A percentile compares a stretch with the other conserved stretches of the same genome.
Conservation (phyloP, 2,888 invertebrate species). For the Eumerus sabulonum region DNA sequence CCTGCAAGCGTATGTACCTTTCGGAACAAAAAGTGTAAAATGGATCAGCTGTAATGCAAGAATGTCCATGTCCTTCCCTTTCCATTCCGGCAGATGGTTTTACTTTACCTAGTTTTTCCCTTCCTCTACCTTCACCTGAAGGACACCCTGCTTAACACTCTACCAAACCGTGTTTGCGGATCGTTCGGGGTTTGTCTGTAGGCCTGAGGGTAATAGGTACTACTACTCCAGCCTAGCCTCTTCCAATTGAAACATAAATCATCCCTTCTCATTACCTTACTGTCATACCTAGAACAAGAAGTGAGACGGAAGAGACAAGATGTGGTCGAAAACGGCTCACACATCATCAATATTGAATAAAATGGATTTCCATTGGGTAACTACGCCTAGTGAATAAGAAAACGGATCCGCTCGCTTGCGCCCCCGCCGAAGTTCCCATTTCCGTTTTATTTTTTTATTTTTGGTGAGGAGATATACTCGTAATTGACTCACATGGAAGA, state of each 20-base stretch:
- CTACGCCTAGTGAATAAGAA: conserved; percentile 46
- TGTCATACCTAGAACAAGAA: conserved; percentile 24
- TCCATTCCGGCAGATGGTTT: conserved; percentile 57
- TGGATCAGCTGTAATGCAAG: conserved; percentile 51
- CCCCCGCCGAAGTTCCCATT: no score
- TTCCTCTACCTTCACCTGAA: no score
- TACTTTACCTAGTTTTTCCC: conserved; percentile 39
- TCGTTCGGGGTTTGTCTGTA: conserved; percentile 22
- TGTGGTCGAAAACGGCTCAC: conserved; percentile 22
- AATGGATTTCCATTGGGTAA: conserved; percentile 55
- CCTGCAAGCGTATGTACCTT: not conserved
- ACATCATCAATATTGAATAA: conserved; percentile 62
- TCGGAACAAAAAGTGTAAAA: conserved; percentile 2
- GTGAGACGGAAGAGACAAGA: conserved; percentile 2
- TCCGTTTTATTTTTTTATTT: not conserved
- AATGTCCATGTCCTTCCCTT: conserved; percentile 53
- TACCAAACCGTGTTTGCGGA: no score
- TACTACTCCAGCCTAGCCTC: conserved; percentile 12
- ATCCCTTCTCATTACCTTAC: conserved; percentile 55
- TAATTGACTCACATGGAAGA: conserved; percentile 8
- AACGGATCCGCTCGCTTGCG: conserved; percentile 23
- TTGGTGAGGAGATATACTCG: not conserved
- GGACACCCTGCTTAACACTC: no score
- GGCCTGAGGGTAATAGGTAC: no score
- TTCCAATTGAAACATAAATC: conserved; percentile 66